Conservation (phyloP, 2,888 invertebrate genomes). For the Netelia virgata region DNA sequence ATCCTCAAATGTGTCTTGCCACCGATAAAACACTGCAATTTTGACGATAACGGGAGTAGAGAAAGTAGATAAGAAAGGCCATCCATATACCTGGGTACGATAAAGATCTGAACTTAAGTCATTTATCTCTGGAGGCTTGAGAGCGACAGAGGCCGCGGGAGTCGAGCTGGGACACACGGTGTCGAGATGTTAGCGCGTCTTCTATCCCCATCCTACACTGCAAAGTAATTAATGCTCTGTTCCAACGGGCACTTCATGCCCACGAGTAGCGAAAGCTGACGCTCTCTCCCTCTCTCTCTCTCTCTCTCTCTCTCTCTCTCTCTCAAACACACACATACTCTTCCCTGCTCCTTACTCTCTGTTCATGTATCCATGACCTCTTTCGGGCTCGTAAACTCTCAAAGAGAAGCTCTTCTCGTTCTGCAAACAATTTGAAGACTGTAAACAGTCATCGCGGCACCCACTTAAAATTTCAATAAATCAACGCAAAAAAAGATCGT, state of each 20-base stretch:
- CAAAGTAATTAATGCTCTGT: conserved; percentile 67
- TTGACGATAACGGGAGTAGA: not conserved
- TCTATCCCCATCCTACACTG: conserved; percentile 48
- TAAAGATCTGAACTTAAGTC: conserved; percentile 50
- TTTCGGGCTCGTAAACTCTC: conserved; percentile 42
- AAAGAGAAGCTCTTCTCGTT: conserved; percentile 49
- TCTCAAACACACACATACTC: too few relatives aligned
- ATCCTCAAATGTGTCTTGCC: not conserved
- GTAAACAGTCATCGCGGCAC: conserved; percentile 14
- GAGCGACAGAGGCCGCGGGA: conserved; percentile 7
- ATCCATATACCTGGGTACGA: conserved; percentile 17
- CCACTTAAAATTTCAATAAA: conserved; percentile 39
- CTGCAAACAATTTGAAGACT: conserved; percentile 61
- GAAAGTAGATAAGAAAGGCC: conserved; percentile 33
- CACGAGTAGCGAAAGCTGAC: conserved; percentile 38
- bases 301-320: conserved; percentile 12
- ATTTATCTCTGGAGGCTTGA: conserved; percentile 54
- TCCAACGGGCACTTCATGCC: conserved; percentile 58
- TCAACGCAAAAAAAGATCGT: conserved; percentile 16
- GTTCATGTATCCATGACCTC: conserved; percentile 56
- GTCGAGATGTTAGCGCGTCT: conserved; percentile 64
- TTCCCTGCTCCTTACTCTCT: too few relatives aligned
- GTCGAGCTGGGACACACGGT: conserved; percentile 40
- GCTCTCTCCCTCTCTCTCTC: conserved; percentile 6
- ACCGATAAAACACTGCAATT: not conserved